Evolutionary conservation across 2,888 invertebrate genomes (phyloP).

Genomic region (Lathronympha strigana): DNA sequence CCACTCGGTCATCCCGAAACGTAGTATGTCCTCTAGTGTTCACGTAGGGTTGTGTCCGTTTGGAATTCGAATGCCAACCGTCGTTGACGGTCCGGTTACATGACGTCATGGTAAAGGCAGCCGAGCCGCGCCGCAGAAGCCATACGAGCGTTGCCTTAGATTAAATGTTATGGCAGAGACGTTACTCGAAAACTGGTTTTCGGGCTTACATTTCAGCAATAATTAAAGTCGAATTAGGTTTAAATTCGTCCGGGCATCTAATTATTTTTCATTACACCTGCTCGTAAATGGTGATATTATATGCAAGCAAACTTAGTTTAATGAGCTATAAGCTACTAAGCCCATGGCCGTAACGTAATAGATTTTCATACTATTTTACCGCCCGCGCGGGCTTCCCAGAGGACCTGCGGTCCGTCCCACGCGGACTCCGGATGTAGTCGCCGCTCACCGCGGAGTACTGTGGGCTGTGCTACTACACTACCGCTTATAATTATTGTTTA

Average conservation of each 20-base stretch:
- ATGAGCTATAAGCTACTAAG: no score
- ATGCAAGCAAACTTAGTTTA: no score
- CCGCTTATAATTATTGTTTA: no score
- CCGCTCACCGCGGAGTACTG: no score
- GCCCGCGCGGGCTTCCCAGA: no score
- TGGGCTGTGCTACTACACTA: no score
- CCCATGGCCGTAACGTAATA: no score
- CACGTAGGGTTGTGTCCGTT: not conserved
- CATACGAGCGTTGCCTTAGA: conserved; percentile 56
- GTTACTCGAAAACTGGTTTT: not conserved
- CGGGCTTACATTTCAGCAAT: not conserved
- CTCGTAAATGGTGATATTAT: no score
- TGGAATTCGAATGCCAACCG: conserved; percentile 53
- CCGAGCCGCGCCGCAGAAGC: conserved; percentile 71
- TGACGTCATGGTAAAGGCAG: conserved; percentile 79
- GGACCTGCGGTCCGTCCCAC: no score
- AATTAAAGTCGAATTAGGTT: not conserved
- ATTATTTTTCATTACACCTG: not conserved
- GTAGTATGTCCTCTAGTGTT: not conserved
- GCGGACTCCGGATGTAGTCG: no score
- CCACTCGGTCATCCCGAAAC: not conserved
- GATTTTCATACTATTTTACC: no score
- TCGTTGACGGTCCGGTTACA: conserved; percentile 63
- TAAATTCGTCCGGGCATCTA: not conserved
- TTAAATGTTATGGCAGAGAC: conserved; percentile 6